These are phyloP conservation scores for Vanessa cardui DNA, from an alignment of 2,888 invertebrate species.

Conservation along the genomic window DNA sequence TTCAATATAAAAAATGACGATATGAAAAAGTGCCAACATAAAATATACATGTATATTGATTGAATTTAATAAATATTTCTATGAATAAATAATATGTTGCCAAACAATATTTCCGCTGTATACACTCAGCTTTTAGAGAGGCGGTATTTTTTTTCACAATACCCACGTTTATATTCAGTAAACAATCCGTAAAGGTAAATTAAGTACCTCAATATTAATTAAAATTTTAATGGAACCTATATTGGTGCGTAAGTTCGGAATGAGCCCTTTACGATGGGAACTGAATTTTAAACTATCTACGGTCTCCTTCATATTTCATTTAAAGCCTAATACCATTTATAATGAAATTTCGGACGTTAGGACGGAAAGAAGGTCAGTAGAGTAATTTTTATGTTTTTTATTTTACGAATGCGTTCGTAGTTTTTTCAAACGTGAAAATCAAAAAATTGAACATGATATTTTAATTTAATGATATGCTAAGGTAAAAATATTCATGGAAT, in stretches of 20 bases:
- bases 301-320: slow-evolving; percentile 14
- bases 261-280: slow-evolving; percentile 37
- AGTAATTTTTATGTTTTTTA: neutral
- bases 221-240: slow-evolving; percentile 56
- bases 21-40: neutral
- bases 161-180: slow-evolving; percentile 1
- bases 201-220: slow-evolving; percentile 47
- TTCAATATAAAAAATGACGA: no score
- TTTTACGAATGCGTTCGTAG: neutral
- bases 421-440: no score
- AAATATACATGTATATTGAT: neutral
- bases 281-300: slow-evolving; percentile 38
- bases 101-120: neutral
- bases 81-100: slow-evolving; percentile 1
- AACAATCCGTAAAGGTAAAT: slow-evolving; percentile 28
- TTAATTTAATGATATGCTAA: no score
- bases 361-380: neutral
- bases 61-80: neutral
- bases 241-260: slow-evolving; percentile 46
- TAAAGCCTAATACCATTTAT: slow-evolving; percentile 3
- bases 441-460: no score
- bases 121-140: neutral
- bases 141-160: slow-evolving; percentile 2
- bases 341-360: neutral
- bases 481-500: no score